These are phyloP conservation scores for Lamellibrachia luymesi DNA, from an alignment of 1,140 invertebrate species.

Conservation along the genomic window DNA sequence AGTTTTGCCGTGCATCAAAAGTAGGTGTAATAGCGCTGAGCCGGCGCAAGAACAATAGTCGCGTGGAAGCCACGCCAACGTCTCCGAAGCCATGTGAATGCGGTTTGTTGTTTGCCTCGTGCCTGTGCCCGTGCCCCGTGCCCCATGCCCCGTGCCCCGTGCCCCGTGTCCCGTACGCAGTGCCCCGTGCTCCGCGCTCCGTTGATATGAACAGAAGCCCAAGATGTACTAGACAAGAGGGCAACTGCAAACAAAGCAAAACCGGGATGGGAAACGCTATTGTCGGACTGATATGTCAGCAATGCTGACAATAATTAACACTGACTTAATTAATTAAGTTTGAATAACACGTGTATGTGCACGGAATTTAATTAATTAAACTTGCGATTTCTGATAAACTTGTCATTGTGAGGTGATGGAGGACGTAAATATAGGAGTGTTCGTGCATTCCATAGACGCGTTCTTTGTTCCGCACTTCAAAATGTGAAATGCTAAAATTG, in stretches of 20 bases:
- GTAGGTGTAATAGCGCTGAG: background rate
- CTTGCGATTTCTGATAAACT: background rate
- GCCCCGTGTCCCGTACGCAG: too few species aligned
- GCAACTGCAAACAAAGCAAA: background rate
- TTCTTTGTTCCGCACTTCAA: background rate
- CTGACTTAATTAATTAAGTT: background rate
- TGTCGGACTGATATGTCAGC: background rate
- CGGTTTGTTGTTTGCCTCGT: too few species aligned
- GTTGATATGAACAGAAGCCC: too few species aligned
- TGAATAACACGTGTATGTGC: background rate
- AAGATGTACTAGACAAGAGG: too few species aligned
- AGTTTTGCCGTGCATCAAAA: background rate
- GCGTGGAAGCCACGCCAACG: background rate
- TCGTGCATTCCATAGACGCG: background rate
- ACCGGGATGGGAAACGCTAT: background rate
- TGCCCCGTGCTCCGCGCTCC: too few species aligned
- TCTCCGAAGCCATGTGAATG: background rate
- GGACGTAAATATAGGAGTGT: background rate
- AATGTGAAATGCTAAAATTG: background rate
- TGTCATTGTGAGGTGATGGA: too few species aligned
- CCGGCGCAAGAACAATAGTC: background rate
- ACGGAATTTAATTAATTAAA: background rate
- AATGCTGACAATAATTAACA: background rate
- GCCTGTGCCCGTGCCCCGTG: too few species aligned
- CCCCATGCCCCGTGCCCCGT: too few species aligned